Evolutionary conservation across 2,113 vertebrate genomes (phyloP).

Genomic region (Ammodramus savannarum): DNA sequence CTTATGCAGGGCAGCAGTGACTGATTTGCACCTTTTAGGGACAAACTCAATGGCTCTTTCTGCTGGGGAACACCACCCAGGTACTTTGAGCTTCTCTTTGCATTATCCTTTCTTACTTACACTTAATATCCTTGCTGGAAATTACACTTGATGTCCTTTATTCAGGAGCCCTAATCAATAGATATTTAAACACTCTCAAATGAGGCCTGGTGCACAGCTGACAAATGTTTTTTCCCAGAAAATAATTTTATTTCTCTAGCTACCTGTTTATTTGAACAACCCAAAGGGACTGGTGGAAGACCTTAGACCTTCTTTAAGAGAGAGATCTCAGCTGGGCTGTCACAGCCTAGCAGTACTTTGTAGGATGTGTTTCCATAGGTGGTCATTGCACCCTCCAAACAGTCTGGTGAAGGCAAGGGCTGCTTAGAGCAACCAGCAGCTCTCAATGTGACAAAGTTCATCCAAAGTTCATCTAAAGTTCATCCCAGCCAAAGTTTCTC

Average conservation of each 20-base stretch:
- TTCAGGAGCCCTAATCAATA: neutral
- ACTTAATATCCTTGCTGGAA: neutral
- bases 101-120: neutral
- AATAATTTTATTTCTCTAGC: neutral
- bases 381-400: neutral
- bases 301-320: neutral
- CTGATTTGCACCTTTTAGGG: neutral
- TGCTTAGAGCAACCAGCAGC: neutral
- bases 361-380: neutral
- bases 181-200: neutral
- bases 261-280: neutral
- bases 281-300: neutral
- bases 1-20: fast-evolving
- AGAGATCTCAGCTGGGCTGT: neutral
- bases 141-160: neutral
- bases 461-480: too few species aligned
- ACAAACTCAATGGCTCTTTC: neutral
- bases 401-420: neutral
- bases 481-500: neutral
- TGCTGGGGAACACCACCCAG: neutral
- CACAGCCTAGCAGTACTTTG: neutral
- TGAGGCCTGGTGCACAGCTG: neutral
- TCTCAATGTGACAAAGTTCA: neutral
- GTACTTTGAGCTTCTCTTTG: neutral
- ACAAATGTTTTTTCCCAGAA: neutral